These are phyloP conservation scores for Phrynosoma blainvillii DNA, from an alignment of 2,113 vertebrate species.

Conservation along the genomic window DNA sequence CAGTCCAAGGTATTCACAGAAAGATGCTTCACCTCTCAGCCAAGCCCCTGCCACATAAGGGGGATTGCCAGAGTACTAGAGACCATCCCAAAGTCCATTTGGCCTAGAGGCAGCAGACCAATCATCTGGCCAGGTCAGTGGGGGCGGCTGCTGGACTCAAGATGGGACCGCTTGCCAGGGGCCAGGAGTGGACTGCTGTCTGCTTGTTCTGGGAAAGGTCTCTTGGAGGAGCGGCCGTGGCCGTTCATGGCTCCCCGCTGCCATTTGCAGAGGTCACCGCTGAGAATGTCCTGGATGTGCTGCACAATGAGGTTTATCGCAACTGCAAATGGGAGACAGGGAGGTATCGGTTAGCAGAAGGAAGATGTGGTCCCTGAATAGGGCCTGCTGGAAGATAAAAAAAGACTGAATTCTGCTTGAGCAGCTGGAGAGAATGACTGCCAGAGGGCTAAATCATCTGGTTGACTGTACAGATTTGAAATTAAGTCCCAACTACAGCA, in stretches of 20 bases:
- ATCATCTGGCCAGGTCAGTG: constrained; percentile 74
- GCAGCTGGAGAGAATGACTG: too few species aligned
- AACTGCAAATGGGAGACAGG: constrained; percentile 71
- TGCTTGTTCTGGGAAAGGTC: constrained; percentile 78
- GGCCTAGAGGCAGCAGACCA: background rate
- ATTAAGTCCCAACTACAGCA: too few species aligned
- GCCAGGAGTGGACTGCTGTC: constrained; percentile 70
- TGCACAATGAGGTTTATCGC: constrained; percentile 99
- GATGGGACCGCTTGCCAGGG: constrained; percentile 82
- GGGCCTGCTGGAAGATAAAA: too few species aligned
- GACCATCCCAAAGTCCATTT: too few species aligned
- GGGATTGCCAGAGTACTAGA: too few species aligned
- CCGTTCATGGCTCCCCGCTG: constrained; percentile 81
- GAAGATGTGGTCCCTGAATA: too few species aligned
- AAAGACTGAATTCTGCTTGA: too few species aligned
- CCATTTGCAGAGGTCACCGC: constrained; percentile 93
- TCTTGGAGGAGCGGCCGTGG: constrained; percentile 81
- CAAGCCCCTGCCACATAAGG: too few species aligned
- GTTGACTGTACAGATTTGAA: too few species aligned
- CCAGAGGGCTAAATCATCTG: too few species aligned
- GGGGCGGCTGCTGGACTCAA: constrained; percentile 94
- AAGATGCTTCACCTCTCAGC: too few species aligned
- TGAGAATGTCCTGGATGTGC: constrained; percentile 98
- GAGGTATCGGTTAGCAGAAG: background rate
- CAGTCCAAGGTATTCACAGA: too few species aligned